Evolutionary conservation across 2,888 invertebrate species (phyloP), one percentile per base, ranked within the genome.

Genomic region (Emmelina monodactyla): DNA sequence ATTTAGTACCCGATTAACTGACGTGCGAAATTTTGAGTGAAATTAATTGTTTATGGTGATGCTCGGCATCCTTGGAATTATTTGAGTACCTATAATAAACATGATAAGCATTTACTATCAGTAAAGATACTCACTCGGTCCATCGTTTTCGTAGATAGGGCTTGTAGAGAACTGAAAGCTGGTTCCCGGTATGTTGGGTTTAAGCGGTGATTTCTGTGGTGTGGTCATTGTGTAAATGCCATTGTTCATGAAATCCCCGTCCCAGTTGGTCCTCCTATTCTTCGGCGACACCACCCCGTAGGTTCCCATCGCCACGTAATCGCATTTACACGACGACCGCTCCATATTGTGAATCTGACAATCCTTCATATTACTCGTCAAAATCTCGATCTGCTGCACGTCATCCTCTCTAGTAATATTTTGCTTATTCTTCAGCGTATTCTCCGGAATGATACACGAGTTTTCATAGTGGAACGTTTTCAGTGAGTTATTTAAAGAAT

Each of bases 401-500:
- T 76, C 75, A 6, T 76, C 75, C 43, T 73, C 76, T 49, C 78
- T 59, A 0, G 76, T 73, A 13, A 71, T 65, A 35, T 70, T 72
- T 35, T 65, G 66, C 46, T 75, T 76, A 40, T 79, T 79, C 43
- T 71, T 76, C 13, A 76, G 47, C 6, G 79, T 68, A 39, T 64
- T 78, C 16, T 78, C 79, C 12, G 81, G 78, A 49, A 73, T 65
- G 42, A 79, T 73, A 36, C 80, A 75, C 11, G 71, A 75, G 42
- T 79, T 76, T 45, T 80, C 79, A 34, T 76, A 75, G 42, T 80
- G 78, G 53, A 81, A 81, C 37, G 78, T 80, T 42, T 78, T 76
- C 2, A 82, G 58, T 4, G 83, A 82, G 54, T 83, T 83, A 44
- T 83, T 82, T 31, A 83, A 62, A 19, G 82, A 84, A 51, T 83